Evolutionary conservation across 2,888 invertebrate genomes (phyloP).

Genomic region (Andrena dorsata): DNA sequence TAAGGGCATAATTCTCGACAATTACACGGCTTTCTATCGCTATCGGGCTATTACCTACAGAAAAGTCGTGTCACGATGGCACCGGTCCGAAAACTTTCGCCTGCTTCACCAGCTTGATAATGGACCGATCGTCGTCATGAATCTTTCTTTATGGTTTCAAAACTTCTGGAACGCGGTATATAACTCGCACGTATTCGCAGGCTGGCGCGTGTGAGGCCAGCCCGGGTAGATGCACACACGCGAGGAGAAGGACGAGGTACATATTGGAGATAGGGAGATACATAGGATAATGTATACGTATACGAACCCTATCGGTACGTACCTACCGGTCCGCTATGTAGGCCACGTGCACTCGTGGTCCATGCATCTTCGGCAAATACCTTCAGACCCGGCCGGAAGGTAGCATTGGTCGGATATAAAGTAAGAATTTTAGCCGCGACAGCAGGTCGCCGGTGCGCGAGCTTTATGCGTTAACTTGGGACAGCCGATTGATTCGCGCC

Average conservation of each 20-base stretch:
- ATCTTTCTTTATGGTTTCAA: constrained; percentile 79
- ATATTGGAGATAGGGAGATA: constrained; percentile 59
- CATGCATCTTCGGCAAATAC: constrained; percentile 74
- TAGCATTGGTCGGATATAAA: constrained; percentile 35
- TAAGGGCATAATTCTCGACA: constrained; percentile 5
- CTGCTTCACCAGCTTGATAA: constrained; percentile 70
- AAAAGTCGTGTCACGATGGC: constrained; percentile 40
- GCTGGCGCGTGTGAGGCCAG: constrained; percentile 5
- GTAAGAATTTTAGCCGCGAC: constrained; percentile 63
- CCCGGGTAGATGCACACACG: constrained; percentile 10
- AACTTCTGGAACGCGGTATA: constrained; percentile 73
- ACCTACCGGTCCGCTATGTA: constrained; percentile 59
- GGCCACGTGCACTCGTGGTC: constrained; percentile 63
- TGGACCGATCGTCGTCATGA: constrained; percentile 78
- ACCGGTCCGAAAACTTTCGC: constrained; percentile 59
- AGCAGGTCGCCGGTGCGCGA: constrained; percentile 25
- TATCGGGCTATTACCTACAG: constrained; percentile 27
- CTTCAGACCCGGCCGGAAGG: constrained; percentile 40
- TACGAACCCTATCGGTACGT: constrained; percentile 57
- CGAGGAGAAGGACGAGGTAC: constrained; percentile 41
- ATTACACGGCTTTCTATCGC: constrained; percentile 11
- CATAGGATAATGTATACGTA: constrained; percentile 66
- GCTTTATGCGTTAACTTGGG: constrained; percentile 32
- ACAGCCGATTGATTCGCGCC: constrained; percentile 18
- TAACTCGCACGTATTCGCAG: constrained; percentile 55